phyloP scores from a whole-genome alignment of 2,113 vertebrate species.

The Pituophis catenifer region DNA sequence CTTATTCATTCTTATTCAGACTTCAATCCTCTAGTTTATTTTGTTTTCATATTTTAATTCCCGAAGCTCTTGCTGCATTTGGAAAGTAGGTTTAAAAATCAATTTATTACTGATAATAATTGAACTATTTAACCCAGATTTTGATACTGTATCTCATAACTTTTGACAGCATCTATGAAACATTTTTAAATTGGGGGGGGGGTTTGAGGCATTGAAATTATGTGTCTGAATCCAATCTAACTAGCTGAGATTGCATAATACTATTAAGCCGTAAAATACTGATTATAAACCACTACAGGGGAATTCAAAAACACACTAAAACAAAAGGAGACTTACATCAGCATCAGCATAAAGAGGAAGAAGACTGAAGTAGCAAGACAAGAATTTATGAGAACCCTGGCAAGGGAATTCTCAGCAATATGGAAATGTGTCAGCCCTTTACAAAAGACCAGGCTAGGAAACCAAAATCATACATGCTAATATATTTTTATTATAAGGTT shows the following conservation, averaged over 20 bases:
- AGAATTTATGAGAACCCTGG: background rate
- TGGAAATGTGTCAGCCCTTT: background rate
- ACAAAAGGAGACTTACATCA: background rate
- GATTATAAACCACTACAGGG: background rate
- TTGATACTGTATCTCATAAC: background rate
- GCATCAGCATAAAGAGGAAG: background rate
- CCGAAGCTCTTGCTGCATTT: slow-evolving; percentile 5
- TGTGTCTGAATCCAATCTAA: background rate
- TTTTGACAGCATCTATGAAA: background rate
- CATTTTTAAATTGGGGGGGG: background rate
- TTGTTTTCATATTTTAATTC: background rate
- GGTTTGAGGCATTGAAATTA: background rate
- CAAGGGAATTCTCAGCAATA: background rate
- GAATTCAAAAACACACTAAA: background rate
- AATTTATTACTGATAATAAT: slow-evolving; percentile 6
- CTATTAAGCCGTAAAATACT: background rate
- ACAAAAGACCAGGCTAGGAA: background rate
- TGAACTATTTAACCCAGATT: background rate
- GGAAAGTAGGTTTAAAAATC: slow-evolving; percentile 13
- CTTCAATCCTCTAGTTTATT: background rate
- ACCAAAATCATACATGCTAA: background rate
- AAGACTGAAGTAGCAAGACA: background rate
- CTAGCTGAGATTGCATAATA: background rate
- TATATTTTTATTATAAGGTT: background rate
- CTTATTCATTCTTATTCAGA: background rate